Conservation (phyloP, 2,888 invertebrate genomes). For the Biston stratarius region DNA sequence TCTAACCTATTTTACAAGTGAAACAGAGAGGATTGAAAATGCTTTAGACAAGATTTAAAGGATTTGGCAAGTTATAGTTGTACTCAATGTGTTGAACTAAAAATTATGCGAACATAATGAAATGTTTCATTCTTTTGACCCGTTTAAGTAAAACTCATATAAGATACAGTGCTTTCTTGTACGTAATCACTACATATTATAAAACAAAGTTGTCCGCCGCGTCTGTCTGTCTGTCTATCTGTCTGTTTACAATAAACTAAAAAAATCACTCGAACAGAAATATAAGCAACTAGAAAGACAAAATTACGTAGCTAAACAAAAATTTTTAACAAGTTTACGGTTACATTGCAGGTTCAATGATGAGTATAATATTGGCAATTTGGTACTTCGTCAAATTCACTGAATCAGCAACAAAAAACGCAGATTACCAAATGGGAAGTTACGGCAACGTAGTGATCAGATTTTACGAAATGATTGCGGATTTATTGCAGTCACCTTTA, state of each 20-base stretch:
- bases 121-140: too few species aligned
- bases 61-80: constrained; percentile 8
- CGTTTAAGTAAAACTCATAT: too few species aligned
- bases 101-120: too few species aligned
- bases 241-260: too few species aligned
- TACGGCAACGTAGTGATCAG: constrained; percentile 6
- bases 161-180: too few species aligned
- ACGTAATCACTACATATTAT: too few species aligned
- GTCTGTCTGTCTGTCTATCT: too few species aligned
- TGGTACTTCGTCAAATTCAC: constrained; percentile 15
- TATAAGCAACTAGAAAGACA: background rate
- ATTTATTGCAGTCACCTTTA: constrained; percentile 25
- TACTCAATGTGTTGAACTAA: background rate
- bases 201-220: too few species aligned
- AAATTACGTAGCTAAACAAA: background rate
- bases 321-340: background rate
- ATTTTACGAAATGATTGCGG: constrained; percentile 21
- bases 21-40: background rate
- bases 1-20: background rate
- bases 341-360: background rate
- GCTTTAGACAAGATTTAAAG: background rate
- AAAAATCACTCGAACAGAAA: too few species aligned
- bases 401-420: constrained; percentile 24
- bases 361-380: background rate
- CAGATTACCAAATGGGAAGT: constrained; percentile 22